Evolutionary conservation across 92 coral and sea anemone species (phyloP), one percentile per base, ranked within the genome.

Genomic region (Metridium senile): DNA sequence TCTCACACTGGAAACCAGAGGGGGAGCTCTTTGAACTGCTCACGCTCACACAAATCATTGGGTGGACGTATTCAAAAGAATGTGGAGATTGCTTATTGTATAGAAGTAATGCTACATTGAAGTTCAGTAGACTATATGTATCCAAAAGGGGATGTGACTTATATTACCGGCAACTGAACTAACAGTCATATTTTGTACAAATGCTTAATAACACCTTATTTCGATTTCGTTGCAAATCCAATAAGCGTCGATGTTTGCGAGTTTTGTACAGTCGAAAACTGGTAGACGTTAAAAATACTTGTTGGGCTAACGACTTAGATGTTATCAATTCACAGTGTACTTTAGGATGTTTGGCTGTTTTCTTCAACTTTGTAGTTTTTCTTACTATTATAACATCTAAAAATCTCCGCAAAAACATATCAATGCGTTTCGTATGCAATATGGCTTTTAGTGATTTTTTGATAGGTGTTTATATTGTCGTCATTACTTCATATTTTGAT

Each of bases 401-500:
- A 43, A 1, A 20, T 33, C 51, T 82, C 33, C 39, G 75, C 25
- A 54, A 45, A 26, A 82, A 82, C 57, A 59, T 72, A 6, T 82
- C 86, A 10, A 26, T 82, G 74, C 35, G 65, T 23, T 65, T 82
- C 10, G 76, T 75, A 0, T 71, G 68, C 1, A 77, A 82, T 11
- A 49, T 82, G 80, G 86, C 86, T 29, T 27, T 74, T 39, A 56
- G 86, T 52, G 86, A 82, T 46, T 53, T 73, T 19, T 22, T 74
- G 9, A 26, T 82, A 13, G 81, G 66, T 16, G 32, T 66, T 2
- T 82, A 72, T 73, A 72, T 71, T n/a, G 23, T 82, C 20, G 22
- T 64, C 19, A 68, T 82, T 46, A 74, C 77, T 11, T 58, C 58
- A 45, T 27, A 75, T 75, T 21, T 66, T 17, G 29, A 66, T 30